Evolutionary conservation across 1,140 invertebrate species (phyloP).

Genomic region (Octopus sinensis): DNA sequence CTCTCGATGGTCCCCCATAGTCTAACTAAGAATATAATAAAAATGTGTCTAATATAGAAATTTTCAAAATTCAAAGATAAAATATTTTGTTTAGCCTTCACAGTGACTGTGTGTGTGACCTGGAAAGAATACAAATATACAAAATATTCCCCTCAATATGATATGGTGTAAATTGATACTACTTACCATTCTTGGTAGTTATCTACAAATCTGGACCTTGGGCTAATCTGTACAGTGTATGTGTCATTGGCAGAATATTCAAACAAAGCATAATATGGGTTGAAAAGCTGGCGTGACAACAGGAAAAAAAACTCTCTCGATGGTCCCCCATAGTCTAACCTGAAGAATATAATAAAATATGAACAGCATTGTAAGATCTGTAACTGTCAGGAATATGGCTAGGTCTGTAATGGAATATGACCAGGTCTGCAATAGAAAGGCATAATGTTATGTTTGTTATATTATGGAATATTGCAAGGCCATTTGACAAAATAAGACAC

Average conservation of each 20-base stretch:
- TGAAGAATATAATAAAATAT: slow-evolving; percentile 30
- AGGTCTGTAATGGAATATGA: background rate
- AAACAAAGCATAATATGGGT: slow-evolving; percentile 96
- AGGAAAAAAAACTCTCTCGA: slow-evolving; percentile 96
- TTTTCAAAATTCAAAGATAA: too few relatives aligned
- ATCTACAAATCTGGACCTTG: slow-evolving; percentile 96
- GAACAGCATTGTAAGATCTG: background rate
- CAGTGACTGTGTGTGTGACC: too few relatives aligned
- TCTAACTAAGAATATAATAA: slow-evolving; percentile 65
- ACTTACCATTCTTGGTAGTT: slow-evolving; percentile 90
- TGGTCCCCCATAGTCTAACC: slow-evolving; percentile 92
- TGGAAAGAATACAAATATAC: too few relatives aligned
- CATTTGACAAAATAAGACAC: too few relatives aligned
- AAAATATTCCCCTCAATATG: too few relatives aligned
- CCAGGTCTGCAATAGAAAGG: background rate
- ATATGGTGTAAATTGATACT: too few relatives aligned
- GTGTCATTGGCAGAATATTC: slow-evolving; percentile 97
- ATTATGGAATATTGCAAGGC: background rate
- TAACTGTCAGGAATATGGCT: too few relatives aligned
- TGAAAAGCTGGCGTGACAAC: slow-evolving; percentile 91
- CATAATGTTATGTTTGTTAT: background rate
- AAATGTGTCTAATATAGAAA: too few relatives aligned
- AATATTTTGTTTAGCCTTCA: too few relatives aligned
- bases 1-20: slow-evolving; percentile 92
- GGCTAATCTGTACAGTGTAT: slow-evolving; percentile 95